These are phyloP conservation scores for Xanthia icteritia DNA, from an alignment of 2,888 invertebrate species.

Conservation along the genomic window DNA sequence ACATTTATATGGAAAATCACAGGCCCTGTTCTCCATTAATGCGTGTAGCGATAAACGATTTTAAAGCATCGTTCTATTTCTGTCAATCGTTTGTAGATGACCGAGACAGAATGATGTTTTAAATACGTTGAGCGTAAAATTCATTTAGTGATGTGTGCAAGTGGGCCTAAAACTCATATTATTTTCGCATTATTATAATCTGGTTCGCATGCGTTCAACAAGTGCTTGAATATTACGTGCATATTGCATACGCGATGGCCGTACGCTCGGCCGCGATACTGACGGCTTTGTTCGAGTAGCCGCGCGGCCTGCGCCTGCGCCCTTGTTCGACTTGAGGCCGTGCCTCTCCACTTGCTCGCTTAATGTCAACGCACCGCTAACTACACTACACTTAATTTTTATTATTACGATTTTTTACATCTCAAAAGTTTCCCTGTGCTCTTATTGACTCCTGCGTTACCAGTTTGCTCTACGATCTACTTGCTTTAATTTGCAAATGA, in stretches of 20 bases:
- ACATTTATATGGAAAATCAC: no score
- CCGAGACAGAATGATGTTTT: neutral
- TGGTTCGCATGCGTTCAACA: constrained; percentile 35
- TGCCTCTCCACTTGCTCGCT: constrained; percentile 79
- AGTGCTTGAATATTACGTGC: constrained; percentile 66
- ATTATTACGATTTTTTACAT: constrained; percentile 68
- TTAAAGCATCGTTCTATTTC: neutral
- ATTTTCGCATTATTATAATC: constrained; percentile 34
- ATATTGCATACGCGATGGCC: constrained; percentile 65
- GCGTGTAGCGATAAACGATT: neutral
- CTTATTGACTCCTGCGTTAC: constrained; percentile 61
- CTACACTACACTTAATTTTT: constrained; percentile 63
- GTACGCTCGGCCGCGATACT: constrained; percentile 51
- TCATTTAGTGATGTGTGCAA: neutral
- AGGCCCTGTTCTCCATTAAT: no score
- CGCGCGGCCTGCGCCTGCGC: constrained; percentile 69
- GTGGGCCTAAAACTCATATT: neutral
- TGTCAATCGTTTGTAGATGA: neutral
- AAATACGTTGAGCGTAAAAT: neutral
- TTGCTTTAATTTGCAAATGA: neutral
- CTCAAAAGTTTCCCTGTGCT: constrained; percentile 60
- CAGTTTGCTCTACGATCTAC: constrained; percentile 36
- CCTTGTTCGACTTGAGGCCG: constrained; percentile 83
- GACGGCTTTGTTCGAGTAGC: constrained; percentile 67
- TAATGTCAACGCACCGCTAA: constrained; percentile 81